These are phyloP conservation scores for Matsumyia berberina DNA, from an alignment of 2,888 invertebrate genomes.

Conservation along the genomic window DNA sequence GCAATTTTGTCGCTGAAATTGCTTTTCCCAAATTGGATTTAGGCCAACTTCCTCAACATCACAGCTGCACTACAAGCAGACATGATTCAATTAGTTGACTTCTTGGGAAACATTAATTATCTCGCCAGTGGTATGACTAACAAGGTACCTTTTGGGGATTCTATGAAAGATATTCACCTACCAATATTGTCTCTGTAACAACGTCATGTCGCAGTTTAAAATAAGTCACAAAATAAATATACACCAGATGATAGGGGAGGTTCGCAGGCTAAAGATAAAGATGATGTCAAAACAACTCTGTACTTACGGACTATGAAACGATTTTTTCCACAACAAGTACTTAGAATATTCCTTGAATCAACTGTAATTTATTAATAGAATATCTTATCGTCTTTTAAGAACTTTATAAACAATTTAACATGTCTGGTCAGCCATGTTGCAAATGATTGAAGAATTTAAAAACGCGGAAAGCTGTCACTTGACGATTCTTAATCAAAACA, in stretches of 20 bases:
- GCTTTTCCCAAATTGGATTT: slow-evolving; percentile 61
- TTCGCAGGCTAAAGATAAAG: slow-evolving; percentile 4
- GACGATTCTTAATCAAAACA: slow-evolving; percentile 47
- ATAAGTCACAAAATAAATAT: slow-evolving; percentile 2
- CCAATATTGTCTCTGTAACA: slow-evolving; percentile 14
- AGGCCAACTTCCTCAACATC: slow-evolving; percentile 43
- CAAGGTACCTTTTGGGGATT: slow-evolving; percentile 3
- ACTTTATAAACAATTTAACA: neutral
- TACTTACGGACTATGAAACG: slow-evolving; percentile 15
- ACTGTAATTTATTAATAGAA: neutral
- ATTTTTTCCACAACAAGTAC: neutral
- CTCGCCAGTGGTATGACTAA: slow-evolving; percentile 35
- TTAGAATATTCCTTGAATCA: neutral
- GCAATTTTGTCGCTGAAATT: slow-evolving; percentile 28
- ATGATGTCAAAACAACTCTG: slow-evolving; percentile 1
- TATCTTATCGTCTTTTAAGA: neutral
- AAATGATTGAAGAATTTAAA: slow-evolving; percentile 15
- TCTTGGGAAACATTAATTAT: slow-evolving; percentile 32
- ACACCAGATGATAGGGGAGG: slow-evolving; percentile 2
- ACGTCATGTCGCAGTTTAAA: slow-evolving; percentile 29
- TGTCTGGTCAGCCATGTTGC: slow-evolving; percentile 3
- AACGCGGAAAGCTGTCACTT: slow-evolving; percentile 34
- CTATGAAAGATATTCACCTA: slow-evolving; percentile 8
- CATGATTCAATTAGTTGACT: slow-evolving; percentile 47
- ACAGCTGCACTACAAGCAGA: slow-evolving; percentile 1